These are phyloP conservation scores for Celastrina argiolus DNA, from an alignment of 2,888 invertebrate genomes.

Conservation along the genomic window DNA sequence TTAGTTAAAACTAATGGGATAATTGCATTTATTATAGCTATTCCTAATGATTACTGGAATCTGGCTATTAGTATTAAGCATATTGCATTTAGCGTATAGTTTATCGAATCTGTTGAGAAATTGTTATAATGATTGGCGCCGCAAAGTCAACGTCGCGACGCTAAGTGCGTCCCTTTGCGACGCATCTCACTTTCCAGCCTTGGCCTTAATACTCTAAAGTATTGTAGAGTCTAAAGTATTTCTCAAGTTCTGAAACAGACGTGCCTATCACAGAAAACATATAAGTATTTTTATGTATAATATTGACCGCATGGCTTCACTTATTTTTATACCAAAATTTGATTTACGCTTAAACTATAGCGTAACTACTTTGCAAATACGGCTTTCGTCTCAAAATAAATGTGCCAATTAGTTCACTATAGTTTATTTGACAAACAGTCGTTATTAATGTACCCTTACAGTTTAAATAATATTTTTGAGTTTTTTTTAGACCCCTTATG, in stretches of 20 bases:
- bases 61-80: constrained; percentile 54
- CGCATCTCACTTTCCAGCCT: constrained; percentile 1
- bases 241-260: constrained; percentile 1
- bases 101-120: constrained; percentile 27
- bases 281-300: constrained; percentile 3
- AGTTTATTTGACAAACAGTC: neutral
- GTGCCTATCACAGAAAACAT: neutral
- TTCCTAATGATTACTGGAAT: constrained; percentile 53
- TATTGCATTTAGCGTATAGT: constrained; percentile 47
- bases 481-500: neutral
- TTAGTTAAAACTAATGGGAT: constrained; percentile 26
- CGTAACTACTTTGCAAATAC: neutral
- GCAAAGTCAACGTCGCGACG: neutral
- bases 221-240: neutral
- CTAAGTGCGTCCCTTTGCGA: neutral
- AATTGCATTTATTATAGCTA: constrained; percentile 44
- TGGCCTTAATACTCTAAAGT: constrained; percentile 4
- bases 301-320: neutral
- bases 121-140: neutral
- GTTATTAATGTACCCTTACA: neutral
- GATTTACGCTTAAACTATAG: neutral
- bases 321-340: neutral
- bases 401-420: neutral
- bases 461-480: neutral
- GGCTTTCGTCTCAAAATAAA: neutral